These are phyloP conservation scores for Crax fasciolata DNA, from an alignment of 2,797 vertebrate species.

Conservation along the genomic window DNA sequence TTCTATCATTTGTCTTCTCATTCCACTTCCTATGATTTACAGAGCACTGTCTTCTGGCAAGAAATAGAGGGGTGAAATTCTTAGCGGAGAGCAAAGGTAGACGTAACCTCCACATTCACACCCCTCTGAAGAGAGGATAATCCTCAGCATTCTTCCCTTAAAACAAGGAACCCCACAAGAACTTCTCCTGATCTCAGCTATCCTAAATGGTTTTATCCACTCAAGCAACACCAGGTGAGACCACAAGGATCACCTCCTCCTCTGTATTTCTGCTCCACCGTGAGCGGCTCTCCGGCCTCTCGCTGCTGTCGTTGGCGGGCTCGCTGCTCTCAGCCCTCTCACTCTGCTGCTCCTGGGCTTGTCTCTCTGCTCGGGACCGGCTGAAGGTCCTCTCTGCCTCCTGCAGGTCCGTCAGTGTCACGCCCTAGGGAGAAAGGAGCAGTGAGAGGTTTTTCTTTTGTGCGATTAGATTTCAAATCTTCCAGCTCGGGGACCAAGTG, in stretches of 20 bases:
- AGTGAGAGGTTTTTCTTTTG: accelerated
- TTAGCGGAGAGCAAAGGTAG: not conserved
- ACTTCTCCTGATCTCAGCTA: not conserved
- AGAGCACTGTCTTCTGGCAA: not conserved
- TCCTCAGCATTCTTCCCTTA: not conserved
- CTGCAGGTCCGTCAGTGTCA: conserved; percentile 92
- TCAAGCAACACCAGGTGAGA: not conserved
- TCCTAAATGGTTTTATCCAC: not conserved
- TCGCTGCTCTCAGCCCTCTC: not conserved
- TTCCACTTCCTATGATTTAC: conserved; percentile 2
- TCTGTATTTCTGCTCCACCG: conserved; percentile 67
- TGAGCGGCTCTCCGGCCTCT: conserved; percentile 26
- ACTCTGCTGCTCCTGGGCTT: conserved; percentile 76
- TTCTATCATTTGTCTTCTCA: not conserved
- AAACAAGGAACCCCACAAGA: not conserved
- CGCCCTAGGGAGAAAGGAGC: conserved; percentile 83
- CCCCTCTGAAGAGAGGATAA: not conserved
- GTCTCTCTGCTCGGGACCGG: conserved; percentile 81
- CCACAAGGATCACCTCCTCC: conserved; percentile 82
- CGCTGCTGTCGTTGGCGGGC: not conserved
- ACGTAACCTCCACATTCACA: not conserved
- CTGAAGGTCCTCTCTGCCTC: conserved; percentile 90
- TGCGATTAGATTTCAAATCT: not conserved
- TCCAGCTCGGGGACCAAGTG: not conserved
- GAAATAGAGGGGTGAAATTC: not conserved